Evolutionary conservation across 1,140 invertebrate genomes (phyloP).

Genomic region (Macrobrachium nipponense): DNA sequence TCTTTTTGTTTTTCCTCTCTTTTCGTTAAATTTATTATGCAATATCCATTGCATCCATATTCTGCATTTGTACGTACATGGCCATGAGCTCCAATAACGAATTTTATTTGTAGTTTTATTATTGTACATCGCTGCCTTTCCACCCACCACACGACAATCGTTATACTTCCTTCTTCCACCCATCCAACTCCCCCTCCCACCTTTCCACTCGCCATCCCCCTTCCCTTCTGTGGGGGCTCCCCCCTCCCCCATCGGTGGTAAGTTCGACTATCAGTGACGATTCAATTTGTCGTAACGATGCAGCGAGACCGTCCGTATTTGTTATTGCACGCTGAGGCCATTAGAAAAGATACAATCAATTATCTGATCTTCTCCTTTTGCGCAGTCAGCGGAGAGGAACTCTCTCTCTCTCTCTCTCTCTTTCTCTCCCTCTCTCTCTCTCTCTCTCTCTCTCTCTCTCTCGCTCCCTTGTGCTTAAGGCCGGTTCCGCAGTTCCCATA

Average conservation of each 20-base stretch:
- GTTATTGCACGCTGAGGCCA: slow-evolving; percentile 58
- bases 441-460: no score
- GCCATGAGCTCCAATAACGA: not conserved
- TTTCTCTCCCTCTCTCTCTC: no score
- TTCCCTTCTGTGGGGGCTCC: not conserved
- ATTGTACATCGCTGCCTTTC: not conserved
- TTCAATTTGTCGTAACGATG: slow-evolving; percentile 57
- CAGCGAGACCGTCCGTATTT: slow-evolving; percentile 51
- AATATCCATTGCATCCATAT: not conserved
- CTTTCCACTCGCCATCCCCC: not conserved
- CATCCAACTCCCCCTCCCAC: not conserved
- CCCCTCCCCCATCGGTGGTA: slow-evolving; percentile 17
- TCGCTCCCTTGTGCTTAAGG: not conserved
- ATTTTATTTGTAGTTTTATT: no score
- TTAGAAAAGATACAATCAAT: slow-evolving; percentile 61
- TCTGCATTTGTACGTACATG: not conserved
- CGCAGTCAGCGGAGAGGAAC: not conserved
- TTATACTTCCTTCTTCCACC: not conserved
- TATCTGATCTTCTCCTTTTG: slow-evolving; percentile 54
- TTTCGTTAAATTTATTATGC: no score
- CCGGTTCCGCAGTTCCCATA: not conserved
- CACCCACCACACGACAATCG: not conserved
- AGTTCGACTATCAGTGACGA: slow-evolving; percentile 47
- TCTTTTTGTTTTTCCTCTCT: no score
- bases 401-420: no score